Percentiles rank a stretch among this genome's conserved stretches.
Evolutionary conservation across 2,113 vertebrate genomes (phyloP).

Genomic region (Larimichthys crocea): DNA sequence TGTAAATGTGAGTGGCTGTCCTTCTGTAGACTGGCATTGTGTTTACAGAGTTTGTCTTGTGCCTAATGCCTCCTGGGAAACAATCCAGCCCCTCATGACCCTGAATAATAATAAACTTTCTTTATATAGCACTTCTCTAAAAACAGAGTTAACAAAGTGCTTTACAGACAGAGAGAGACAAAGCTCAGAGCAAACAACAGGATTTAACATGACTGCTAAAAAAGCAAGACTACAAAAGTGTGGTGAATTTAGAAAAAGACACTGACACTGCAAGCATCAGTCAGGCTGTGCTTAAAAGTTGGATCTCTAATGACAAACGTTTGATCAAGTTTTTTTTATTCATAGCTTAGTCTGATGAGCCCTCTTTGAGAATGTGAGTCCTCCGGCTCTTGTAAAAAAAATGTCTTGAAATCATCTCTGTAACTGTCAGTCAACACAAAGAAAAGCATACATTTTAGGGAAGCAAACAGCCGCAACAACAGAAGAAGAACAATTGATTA

Average conservation of each 20-base stretch:
- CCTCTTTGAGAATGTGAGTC: constrained; percentile 5
- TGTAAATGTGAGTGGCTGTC: constrained; percentile 43
- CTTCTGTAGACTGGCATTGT: constrained; percentile 32
- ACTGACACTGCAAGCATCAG: background rate
- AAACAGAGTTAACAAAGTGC: constrained; percentile 68
- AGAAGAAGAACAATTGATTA: background rate
- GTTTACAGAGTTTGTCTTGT: constrained; percentile 46
- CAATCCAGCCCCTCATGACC: constrained; percentile 57
- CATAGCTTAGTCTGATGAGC: background rate
- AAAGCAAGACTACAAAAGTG: constrained; percentile 23
- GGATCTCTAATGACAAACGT: background rate
- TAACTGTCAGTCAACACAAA: background rate
- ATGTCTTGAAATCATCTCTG: background rate
- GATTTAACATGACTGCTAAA: constrained; percentile 31
- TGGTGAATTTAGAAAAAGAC: constrained; percentile 32
- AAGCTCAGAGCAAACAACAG: constrained; percentile 45
- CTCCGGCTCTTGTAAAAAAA: background rate
- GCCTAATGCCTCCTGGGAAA: constrained; percentile 71
- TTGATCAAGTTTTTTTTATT: background rate
- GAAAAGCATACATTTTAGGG: background rate
- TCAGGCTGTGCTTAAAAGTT: constrained; percentile 4
- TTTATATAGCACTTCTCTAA: constrained; percentile 71
- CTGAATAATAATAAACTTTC: constrained; percentile 76
- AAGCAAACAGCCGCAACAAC: background rate
- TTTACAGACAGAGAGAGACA: constrained; percentile 50